phyloP scores from a whole-genome alignment of 2,888 invertebrate species.

The Sepioteuthis lessoniana region DNA sequence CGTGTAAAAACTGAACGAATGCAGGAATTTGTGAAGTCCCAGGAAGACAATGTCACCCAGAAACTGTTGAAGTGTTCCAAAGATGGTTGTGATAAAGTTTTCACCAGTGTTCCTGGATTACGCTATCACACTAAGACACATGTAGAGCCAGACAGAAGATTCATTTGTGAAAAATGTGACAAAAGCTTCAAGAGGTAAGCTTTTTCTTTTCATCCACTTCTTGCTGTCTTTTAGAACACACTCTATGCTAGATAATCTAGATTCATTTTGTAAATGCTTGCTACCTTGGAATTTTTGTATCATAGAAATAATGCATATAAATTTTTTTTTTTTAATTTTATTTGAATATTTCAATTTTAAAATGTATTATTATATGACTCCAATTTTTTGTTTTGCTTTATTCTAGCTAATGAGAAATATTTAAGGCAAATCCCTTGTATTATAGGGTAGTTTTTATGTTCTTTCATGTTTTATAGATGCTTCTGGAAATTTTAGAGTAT shows the following conservation, averaged over 20 bases:
- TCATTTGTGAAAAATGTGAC: slow-evolving; percentile 64
- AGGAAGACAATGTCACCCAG: slow-evolving; percentile 60
- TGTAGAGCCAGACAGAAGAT: slow-evolving; percentile 59
- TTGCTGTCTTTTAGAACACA: not conserved
- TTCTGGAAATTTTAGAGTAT: too few relatives aligned
- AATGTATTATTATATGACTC: too few relatives aligned
- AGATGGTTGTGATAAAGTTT: slow-evolving; percentile 66
- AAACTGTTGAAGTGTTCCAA: slow-evolving; percentile 62
- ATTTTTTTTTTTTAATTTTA: too few relatives aligned
- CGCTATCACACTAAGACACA: slow-evolving; percentile 68
- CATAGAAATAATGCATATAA: too few relatives aligned
- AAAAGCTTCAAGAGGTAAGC: slow-evolving; percentile 70
- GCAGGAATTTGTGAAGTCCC: slow-evolving; percentile 67
- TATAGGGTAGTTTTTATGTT: too few relatives aligned
- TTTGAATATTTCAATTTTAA: too few relatives aligned
- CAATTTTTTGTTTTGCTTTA: too few relatives aligned
- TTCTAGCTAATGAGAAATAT: too few relatives aligned
- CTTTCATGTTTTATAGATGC: too few relatives aligned
- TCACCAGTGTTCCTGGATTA: slow-evolving; percentile 69
- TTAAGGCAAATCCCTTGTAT: too few relatives aligned
- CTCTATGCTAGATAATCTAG: not conserved
- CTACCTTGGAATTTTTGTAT: too few relatives aligned
- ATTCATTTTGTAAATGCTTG: not conserved
- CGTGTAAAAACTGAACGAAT: slow-evolving; percentile 71
- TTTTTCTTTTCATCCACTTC: not conserved